Evolutionary conservation across 64 coral and sea anemone genomes (phyloP).

Genomic region (Porites australiensis): DNA sequence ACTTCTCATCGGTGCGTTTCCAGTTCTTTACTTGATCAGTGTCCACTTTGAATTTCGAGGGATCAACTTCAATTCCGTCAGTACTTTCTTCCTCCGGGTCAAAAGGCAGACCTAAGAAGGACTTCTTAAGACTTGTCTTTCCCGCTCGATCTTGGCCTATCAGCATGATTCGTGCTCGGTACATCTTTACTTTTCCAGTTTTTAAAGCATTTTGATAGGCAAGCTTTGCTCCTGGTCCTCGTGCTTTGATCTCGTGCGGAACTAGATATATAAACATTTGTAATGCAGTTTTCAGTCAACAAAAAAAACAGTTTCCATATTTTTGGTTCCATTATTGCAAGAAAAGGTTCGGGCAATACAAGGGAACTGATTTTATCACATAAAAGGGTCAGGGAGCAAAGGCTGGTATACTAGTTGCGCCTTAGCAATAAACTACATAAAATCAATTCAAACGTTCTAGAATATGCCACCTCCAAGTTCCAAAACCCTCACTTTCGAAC

Average conservation of each 20-base stretch:
- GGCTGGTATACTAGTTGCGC: no score
- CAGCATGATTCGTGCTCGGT: slow-evolving; percentile 31
- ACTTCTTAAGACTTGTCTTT: slow-evolving; percentile 49
- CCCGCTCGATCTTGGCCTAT: slow-evolving; percentile 42
- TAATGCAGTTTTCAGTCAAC: no score
- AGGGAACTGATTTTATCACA: no score
- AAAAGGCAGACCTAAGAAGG: not conserved
- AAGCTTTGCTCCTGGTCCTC: slow-evolving; percentile 24
- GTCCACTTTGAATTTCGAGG: not conserved
- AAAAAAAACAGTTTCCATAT: no score
- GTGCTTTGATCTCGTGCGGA: slow-evolving; percentile 35
- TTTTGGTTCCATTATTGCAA: no score
- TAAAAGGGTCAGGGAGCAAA: no score
- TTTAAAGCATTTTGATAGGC: slow-evolving; percentile 27
- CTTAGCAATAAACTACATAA: no score
- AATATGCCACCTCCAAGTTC: no score
- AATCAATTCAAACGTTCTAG: no score
- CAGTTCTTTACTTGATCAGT: slow-evolving; percentile 9
- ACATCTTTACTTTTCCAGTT: slow-evolving; percentile 23
- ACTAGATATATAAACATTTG: not conserved
- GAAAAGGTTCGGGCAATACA: no score
- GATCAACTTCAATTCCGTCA: slow-evolving; percentile 22
- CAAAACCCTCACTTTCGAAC: no score
- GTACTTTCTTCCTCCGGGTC: not conserved
- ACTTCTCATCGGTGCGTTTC: slow-evolving; percentile 11